Evolutionary conservation across 2,113 vertebrate genomes (phyloP).

Genomic region (Kryptolebias marmoratus): DNA sequence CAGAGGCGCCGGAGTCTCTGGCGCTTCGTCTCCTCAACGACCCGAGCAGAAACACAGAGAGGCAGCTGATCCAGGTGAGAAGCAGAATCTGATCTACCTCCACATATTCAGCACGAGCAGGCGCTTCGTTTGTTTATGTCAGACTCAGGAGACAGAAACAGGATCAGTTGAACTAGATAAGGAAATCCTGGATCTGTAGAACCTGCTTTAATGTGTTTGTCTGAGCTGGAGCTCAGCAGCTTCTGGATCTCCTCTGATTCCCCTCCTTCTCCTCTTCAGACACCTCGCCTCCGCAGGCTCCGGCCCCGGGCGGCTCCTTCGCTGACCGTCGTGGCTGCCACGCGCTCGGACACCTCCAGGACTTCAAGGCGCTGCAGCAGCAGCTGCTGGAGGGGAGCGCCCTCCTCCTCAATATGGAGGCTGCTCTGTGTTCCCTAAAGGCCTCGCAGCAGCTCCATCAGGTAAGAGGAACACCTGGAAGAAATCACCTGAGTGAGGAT

Average conservation of each 20-base stretch:
- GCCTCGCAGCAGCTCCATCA: slow-evolving; percentile 52
- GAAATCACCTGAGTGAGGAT: neutral
- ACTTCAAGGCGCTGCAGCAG: slow-evolving; percentile 84
- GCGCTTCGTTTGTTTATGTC: too few species aligned
- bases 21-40: slow-evolving; percentile 38
- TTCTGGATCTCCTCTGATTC: neutral
- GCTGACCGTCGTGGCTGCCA: slow-evolving; percentile 76
- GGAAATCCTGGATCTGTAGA: too few species aligned
- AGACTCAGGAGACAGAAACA: too few species aligned
- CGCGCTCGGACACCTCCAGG: slow-evolving; percentile 75
- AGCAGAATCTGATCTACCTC: neutral
- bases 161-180: too few species aligned
- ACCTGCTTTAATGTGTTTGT: too few species aligned
- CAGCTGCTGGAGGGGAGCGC: slow-evolving; percentile 82
- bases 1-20: slow-evolving; percentile 81
- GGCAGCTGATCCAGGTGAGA: slow-evolving; percentile 45
- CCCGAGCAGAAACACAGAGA: slow-evolving; percentile 4
- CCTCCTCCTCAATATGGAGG: slow-evolving; percentile 80
- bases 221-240: neutral
- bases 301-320: slow-evolving; percentile 47
- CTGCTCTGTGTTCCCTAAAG: slow-evolving; percentile 47
- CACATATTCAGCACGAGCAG: too few species aligned
- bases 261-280: neutral
- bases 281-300: slow-evolving; percentile 40
- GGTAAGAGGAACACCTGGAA: slow-evolving; percentile 55